These are phyloP conservation scores for Pavo muticus DNA, from an alignment of 2,113 vertebrate species.

Conservation along the genomic window DNA sequence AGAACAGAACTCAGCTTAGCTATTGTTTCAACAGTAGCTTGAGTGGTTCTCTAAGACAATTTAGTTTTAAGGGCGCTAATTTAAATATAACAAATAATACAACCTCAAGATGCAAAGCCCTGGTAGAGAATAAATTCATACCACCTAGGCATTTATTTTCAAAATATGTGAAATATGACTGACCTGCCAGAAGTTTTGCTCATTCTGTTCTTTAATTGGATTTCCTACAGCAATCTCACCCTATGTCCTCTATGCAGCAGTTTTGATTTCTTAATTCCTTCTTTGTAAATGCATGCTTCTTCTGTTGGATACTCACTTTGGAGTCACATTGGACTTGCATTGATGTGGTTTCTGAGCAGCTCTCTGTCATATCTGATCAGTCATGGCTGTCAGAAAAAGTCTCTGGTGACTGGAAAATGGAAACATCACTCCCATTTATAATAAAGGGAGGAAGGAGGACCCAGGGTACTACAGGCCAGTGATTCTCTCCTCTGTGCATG, in stretches of 20 bases:
- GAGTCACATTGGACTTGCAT: neutral
- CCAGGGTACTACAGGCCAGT: too few species aligned
- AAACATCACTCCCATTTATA: too few species aligned
- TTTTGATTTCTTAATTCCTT: neutral
- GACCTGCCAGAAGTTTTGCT: neutral
- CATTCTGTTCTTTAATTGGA: neutral
- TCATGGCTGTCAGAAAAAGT: too few species aligned
- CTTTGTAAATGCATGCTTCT: neutral
- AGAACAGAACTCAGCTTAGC: neutral
- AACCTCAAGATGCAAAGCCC: neutral
- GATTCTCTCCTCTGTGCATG: too few species aligned
- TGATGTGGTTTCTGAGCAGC: too few species aligned
- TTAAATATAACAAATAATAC: neutral
- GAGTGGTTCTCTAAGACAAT: neutral
- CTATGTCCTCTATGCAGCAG: neutral
- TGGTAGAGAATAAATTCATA: neutral
- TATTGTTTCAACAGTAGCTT: neutral
- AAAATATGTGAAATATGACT: rapidly evolving
- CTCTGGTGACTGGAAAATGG: too few species aligned
- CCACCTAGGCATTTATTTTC: neutral
- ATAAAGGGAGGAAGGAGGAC: too few species aligned
- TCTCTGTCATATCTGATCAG: too few species aligned
- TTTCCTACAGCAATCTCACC: neutral
- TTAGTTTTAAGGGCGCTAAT: neutral
- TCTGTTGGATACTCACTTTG: neutral